Evolutionary conservation across 2,888 invertebrate genomes (phyloP).

Genomic region (Hipparchia semele): DNA sequence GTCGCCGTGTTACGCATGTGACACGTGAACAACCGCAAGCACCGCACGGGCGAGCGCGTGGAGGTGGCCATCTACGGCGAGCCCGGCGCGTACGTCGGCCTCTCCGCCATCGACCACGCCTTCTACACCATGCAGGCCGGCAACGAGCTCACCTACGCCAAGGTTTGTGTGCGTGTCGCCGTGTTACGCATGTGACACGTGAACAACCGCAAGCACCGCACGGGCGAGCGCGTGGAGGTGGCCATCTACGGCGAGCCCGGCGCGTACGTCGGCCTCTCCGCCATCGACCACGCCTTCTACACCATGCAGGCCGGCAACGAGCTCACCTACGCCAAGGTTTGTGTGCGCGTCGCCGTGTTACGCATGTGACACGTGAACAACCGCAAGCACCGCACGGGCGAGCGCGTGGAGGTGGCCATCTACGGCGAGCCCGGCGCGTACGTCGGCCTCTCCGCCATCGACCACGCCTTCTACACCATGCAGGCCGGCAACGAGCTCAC

Average conservation of each 20-base stretch:
- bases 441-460: slow-evolving; percentile 78
- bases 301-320: slow-evolving; percentile 97
- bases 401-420: slow-evolving; percentile 96
- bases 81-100: no score
- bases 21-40: no score
- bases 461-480: no score
- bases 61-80: no score
- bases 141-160: slow-evolving; percentile 4
- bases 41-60: no score
- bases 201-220: slow-evolving; percentile 96
- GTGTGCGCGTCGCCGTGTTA: neutral
- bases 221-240: slow-evolving; percentile 96
- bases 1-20: no score
- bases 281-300: slow-evolving; percentile 94
- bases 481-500: slow-evolving; percentile 63
- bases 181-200: slow-evolving; percentile 72
- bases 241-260: slow-evolving; percentile 97
- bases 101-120: no score
- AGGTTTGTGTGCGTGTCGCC: neutral
- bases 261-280: slow-evolving; percentile 96
- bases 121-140: neutral
- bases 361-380: slow-evolving; percentile 87
- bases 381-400: slow-evolving; percentile 96
- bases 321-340: slow-evolving; percentile 91
- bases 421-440: slow-evolving; percentile 97